These are phyloP conservation scores for Rhagonycha lutea DNA, from an alignment of 2,888 invertebrate species.

Conservation along the genomic window DNA sequence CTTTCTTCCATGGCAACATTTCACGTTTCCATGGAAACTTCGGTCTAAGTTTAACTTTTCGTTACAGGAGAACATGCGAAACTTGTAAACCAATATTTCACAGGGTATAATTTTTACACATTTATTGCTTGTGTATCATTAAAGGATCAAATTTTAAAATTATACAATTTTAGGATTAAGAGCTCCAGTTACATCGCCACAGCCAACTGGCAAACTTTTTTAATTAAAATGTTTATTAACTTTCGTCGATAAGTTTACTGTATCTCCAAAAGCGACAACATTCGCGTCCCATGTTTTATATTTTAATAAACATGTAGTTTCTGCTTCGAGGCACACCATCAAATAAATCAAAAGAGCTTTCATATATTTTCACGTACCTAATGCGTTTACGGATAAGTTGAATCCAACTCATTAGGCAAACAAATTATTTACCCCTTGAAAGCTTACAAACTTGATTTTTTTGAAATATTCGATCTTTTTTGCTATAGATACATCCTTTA, in stretches of 20 bases:
- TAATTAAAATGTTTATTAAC: background rate
- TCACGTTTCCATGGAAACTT: background rate
- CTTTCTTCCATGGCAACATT: background rate
- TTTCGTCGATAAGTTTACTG: background rate
- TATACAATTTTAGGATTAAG: background rate
- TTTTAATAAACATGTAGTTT: background rate
- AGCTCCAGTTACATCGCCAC: background rate
- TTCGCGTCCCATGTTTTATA: background rate
- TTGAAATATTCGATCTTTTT: too few species aligned
- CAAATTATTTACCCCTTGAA: background rate
- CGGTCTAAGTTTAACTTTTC: background rate
- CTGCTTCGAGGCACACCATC: background rate
- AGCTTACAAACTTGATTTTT: background rate
- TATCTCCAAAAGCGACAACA: background rate
- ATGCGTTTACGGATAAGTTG: background rate
- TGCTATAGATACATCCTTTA: too few species aligned
- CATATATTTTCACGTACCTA: background rate
- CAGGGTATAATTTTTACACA: background rate
- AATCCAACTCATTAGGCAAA: background rate
- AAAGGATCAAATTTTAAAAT: background rate
- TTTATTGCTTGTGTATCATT: background rate
- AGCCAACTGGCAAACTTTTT: background rate
- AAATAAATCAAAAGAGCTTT: background rate
- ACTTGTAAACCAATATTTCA: background rate
- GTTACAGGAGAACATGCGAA: background rate